Conservation (phyloP, 1,140 invertebrate species). For the Panagrolaimus sp. region DNA sequence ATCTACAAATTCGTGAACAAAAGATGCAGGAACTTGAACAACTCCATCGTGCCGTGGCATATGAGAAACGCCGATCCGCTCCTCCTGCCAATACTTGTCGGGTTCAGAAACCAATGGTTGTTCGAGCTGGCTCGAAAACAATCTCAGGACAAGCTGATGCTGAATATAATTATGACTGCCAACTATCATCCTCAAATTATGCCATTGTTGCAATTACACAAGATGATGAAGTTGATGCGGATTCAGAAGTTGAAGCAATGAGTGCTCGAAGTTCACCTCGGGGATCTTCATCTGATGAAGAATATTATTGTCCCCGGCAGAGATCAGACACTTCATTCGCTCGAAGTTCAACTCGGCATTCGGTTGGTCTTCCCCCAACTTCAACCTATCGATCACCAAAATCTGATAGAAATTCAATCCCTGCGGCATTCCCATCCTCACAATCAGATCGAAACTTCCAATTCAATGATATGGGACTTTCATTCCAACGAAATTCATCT, state of each 20-base stretch:
- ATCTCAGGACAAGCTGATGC: not conserved
- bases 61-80: not conserved
- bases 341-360: not conserved
- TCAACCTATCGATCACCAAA: not conserved
- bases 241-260: not conserved
- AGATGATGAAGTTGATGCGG: not conserved
- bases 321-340: too few species aligned
- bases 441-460: not conserved
- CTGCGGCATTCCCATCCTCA: conserved; percentile 3
- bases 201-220: not conserved
- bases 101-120: not conserved
- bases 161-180: not conserved
- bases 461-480: not conserved
- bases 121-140: not conserved
- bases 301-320: too few species aligned
- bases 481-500: conserved; percentile 34
- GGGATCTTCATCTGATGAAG: too few species aligned
- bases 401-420: not conserved
- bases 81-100: not conserved
- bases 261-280: too few species aligned
- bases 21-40: too few species aligned
- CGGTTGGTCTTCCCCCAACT: not conserved
- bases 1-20: not conserved
- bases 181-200: too few species aligned
- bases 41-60: not conserved